Conservation (phyloP, 1,140 invertebrate genomes). For the Halesus radiatus region DNA sequence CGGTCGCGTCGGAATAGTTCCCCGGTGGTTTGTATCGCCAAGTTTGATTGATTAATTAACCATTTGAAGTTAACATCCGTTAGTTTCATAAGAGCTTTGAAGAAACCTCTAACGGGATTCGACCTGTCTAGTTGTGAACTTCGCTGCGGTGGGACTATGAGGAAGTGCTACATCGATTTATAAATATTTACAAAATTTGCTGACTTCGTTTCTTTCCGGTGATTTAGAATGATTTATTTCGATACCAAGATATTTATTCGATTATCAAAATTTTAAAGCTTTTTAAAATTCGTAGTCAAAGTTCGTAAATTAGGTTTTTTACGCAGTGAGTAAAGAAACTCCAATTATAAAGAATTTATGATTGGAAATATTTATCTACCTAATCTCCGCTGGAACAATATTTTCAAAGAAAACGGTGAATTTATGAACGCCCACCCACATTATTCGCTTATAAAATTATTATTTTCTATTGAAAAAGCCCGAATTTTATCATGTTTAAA, state of each 20-base stretch:
- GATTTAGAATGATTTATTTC: background rate
- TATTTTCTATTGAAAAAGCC: no score
- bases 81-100: conserved; percentile 17
- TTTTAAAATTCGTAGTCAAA: background rate
- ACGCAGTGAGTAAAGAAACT: no score
- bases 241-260: background rate
- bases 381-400: no score
- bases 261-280: background rate
- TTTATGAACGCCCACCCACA: no score
- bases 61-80: conserved; percentile 19
- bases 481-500: no score
- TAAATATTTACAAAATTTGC: conserved; percentile 7
- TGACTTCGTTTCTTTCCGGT: background rate
- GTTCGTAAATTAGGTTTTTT: no score
- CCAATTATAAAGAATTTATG: no score
- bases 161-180: background rate
- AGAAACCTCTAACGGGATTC: background rate
- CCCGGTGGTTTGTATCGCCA: background rate
- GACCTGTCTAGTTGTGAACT: background rate
- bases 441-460: no score
- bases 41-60: conserved; percentile 2
- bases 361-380: no score
- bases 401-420: no score
- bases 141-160: background rate
- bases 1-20: background rate